Base-by-base conservation (phyloP, 2,797 vertebrate species). In the Coranthus polyacanthus region DNA sequence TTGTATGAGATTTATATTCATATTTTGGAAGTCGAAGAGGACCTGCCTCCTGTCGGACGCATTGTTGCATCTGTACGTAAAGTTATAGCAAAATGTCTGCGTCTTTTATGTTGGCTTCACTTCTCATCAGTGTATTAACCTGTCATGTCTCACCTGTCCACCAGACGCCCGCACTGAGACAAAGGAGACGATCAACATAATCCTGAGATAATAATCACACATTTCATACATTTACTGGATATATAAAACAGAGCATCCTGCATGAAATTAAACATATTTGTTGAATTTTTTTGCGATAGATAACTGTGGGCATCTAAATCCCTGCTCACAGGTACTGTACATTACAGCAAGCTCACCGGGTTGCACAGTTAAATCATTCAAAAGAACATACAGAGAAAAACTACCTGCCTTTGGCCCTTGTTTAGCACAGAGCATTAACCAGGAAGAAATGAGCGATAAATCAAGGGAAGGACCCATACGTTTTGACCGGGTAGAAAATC, bases 401-500 rank as follows among this genome's bases (percentile, higher is more conserved):
- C 90, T 93, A 94, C 92, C 93, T 93, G 85, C 79, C 81, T 87
- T 82, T 78, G 88, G 74, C 83, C 84, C 84, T 88, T 90, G 84
- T 83, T 87, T 86, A 92, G 80, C 88, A 93, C 90, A 88, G 89
- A 90, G 87, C 75, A 90, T 63, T 88, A 87, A 93, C 88, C 90
- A 88, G 90, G 90, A 85, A 89, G 90, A 91, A 92, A 92, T 91
- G 90, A 92, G 82, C 72, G 84, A 88, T 87, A 89, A 89, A 91
- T 91, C 90, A 90, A 90, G 87, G 79, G 91, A 91, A 71, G 88
- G 84, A 89, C 84, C 88, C 86, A 82, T 55, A 85, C 62, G 80
- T 87, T 94, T 94, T 93, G 92, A 94, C 75, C 88, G 88, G 92
- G 92, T 92, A 93, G 92, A 94, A 77, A 80, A 91, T 92, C 92